Evolutionary conservation across 1,140 invertebrate species (phyloP).

Genomic region (Tetramorium alpestre): DNA sequence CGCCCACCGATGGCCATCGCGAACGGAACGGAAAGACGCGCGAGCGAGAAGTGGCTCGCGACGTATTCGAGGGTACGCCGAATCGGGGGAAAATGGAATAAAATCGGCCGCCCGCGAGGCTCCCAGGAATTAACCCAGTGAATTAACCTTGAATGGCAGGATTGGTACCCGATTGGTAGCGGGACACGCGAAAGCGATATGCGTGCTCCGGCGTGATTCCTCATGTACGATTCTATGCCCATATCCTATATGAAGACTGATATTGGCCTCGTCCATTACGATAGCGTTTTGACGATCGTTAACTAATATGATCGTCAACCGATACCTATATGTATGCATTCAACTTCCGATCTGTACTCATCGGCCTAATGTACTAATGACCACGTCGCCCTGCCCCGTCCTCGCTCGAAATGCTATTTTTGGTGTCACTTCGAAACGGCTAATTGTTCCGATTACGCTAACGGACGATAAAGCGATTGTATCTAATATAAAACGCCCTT

Average conservation of each 20-base stretch:
- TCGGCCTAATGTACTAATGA: slow-evolving; percentile 61
- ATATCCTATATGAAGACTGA: slow-evolving; percentile 21
- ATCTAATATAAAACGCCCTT: slow-evolving; percentile 45
- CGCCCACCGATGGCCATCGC: slow-evolving; percentile 50
- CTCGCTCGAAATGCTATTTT: slow-evolving; percentile 54
- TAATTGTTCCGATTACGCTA: slow-evolving; percentile 28
- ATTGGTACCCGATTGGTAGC: not conserved
- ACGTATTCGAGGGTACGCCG: no score
- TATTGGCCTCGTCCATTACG: not conserved
- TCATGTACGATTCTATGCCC: slow-evolving; percentile 7
- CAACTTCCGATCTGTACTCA: slow-evolving; percentile 51
- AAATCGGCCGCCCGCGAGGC: not conserved
- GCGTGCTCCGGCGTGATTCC: slow-evolving; percentile 62
- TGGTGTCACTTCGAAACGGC: slow-evolving; percentile 11
- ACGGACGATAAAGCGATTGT: slow-evolving; percentile 6
- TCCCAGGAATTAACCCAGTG: not conserved
- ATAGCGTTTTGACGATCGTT: slow-evolving; percentile 30
- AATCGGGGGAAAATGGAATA: slow-evolving; percentile 1
- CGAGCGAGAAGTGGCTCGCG: not conserved
- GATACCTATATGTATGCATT: slow-evolving; percentile 7
- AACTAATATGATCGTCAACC: slow-evolving; percentile 41
- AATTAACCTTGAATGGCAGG: slow-evolving; percentile 11
- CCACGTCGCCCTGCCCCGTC: not conserved
- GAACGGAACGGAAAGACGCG: not conserved
- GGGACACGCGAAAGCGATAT: slow-evolving; percentile 36